Evolutionary conservation across 2,113 vertebrate species (phyloP).

Genomic region (Grantiella picta): DNA sequence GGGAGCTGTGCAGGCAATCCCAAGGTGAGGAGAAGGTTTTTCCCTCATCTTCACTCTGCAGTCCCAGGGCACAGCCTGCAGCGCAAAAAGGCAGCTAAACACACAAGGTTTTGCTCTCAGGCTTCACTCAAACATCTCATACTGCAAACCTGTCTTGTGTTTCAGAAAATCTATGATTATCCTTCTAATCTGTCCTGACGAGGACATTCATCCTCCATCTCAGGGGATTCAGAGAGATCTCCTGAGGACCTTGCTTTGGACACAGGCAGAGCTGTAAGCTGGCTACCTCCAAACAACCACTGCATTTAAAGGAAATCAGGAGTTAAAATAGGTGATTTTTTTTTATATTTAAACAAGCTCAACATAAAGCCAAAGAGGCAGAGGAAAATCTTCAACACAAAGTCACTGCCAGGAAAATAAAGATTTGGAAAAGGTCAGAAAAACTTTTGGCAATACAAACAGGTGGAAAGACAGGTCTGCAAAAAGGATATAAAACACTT

Average conservation of each 20-base stretch:
- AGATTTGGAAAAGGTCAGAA: not conserved
- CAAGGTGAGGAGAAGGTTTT: not conserved
- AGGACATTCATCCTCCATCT: not conserved
- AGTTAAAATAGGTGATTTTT: not conserved
- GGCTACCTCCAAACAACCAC: not conserved
- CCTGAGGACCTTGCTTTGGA: not conserved
- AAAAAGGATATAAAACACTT: not conserved
- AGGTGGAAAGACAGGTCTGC: not conserved
- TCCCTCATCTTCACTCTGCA: not conserved
- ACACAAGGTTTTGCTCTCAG: not conserved
- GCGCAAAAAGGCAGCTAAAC: not conserved
- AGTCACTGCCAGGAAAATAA: not conserved
- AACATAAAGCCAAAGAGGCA: not conserved
- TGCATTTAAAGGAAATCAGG: not conserved
- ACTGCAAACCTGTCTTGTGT: not conserved
- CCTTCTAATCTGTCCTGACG: constrained; percentile 18
- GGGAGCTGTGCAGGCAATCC: not conserved
- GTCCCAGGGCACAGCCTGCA: not conserved
- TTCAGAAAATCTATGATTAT: constrained; percentile 28
- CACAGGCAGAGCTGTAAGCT: not conserved
- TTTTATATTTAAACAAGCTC: not conserved
- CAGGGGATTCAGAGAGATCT: not conserved
- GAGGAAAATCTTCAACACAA: not conserved
- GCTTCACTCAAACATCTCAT: not conserved
- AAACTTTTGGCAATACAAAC: not conserved